A percentile compares a stretch with the other conserved stretches of the same genome.
phyloP scores from a whole-genome alignment of 2,797 vertebrate species.

The Anguilla marmorata region DNA sequence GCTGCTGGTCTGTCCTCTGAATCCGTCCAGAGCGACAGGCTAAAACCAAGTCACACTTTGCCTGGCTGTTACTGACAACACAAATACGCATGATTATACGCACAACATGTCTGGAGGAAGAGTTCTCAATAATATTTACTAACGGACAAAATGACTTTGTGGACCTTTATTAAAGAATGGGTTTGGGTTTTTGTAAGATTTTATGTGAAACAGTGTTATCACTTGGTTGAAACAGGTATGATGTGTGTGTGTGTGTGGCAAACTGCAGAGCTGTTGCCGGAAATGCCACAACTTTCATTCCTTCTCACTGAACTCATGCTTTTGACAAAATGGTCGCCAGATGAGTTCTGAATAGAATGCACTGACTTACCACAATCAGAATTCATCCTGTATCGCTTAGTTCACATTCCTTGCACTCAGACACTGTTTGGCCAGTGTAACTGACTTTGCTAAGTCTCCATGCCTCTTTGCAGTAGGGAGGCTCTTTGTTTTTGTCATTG shows the following conservation, averaged over 20 bases:
- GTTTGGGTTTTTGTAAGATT: conserved; percentile 21
- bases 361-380: neutral
- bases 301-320: conserved; percentile 36
- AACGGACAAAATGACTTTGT: conserved; percentile 31
- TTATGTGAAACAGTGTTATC: conserved; percentile 56
- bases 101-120: conserved; percentile 38
- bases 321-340: neutral
- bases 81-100: conserved; percentile 44
- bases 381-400: neutral
- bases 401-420: neutral
- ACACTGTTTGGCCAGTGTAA: neutral
- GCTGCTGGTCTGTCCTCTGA: conserved; percentile 62
- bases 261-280: conserved; percentile 44
- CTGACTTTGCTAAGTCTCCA: neutral
- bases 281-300: conserved; percentile 33
- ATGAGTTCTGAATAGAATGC: conserved; percentile 14
- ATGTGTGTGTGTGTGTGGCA: neutral
- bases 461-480: neutral
- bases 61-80: conserved; percentile 33
- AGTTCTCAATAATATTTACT: conserved; percentile 27
- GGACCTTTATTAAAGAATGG: conserved; percentile 18
- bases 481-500: conserved; percentile 4
- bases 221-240: conserved; percentile 53
- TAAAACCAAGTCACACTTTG: conserved; percentile 2
- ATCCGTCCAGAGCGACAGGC: conserved; percentile 44